Evolutionary conservation across 2,113 vertebrate genomes (phyloP), one percentile per base, ranked within the genome.

Genomic region (Neotoma lepida): DNA sequence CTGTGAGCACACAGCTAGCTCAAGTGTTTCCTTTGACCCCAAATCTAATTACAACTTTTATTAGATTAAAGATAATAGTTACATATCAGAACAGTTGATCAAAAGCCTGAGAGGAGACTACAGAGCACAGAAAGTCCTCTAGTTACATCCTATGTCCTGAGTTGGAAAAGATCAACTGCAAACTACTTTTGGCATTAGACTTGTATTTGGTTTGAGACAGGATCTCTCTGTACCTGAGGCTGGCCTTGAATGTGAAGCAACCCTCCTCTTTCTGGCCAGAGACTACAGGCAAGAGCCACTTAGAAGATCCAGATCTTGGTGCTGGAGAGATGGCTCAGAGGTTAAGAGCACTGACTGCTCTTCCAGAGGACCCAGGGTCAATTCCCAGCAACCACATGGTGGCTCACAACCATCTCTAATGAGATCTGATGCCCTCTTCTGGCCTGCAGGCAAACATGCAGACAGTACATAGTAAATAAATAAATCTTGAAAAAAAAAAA

Each of bases 21-120:
- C 77, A 93, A 94, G 68, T 92, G 77, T 92, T 93, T 95, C 74
- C 93, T 93, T 71, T 96, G 86, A 95, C 90, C 93, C 54, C 22
- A 39, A 82, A 82, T 41, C n/a, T 81, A 97, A 93, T 96, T 94
- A 95, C 85, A 95, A 71, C 68, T 61, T 89, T 89, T 94, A 95
- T 95, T 89, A 94, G 86, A 95, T 92, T 95, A 97, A 97, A 95
- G 89, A 95, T 91, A 91, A 96, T 85, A 84, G 84, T 76, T 70
- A 88, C 39, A 49, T 66, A 95, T 86, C 85, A 44, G 89, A 93
- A 92, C 39, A 94, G 89, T 77, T 86, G n/a, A 90, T 70, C 88
- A 77, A 86, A 95, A 85, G 66, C 41, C 63, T 86, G 35, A 92
- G 39, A 74, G 49, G 44, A 80, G 9, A 51, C 26, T 28, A 76